These are phyloP conservation scores for Mactra quadrangularis DNA, from an alignment of 1,140 invertebrate genomes.

Conservation along the genomic window DNA sequence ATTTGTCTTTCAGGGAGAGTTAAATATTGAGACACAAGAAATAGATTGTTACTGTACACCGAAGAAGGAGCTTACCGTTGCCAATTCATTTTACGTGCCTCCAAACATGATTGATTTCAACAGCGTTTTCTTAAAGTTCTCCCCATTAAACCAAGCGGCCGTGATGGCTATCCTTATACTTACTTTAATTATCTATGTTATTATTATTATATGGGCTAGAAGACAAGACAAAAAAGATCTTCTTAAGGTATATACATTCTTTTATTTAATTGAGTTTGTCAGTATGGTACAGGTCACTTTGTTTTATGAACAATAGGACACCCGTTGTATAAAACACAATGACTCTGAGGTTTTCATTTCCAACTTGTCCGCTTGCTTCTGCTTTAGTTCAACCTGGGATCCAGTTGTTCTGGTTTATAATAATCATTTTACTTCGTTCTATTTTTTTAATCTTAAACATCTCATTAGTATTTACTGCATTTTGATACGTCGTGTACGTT, in stretches of 20 bases:
- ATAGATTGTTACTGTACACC: slow-evolving; percentile 6
- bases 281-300: background rate
- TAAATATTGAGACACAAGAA: background rate
- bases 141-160: slow-evolving; percentile 68
- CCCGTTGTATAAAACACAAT: background rate
- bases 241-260: slow-evolving; percentile 60
- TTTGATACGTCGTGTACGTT: too few species aligned
- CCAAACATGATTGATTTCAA: slow-evolving; percentile 85
- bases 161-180: slow-evolving; percentile 82
- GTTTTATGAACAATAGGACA: background rate
- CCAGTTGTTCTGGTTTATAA: background rate
- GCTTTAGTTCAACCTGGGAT: background rate
- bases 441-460: too few species aligned
- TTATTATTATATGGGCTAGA: slow-evolving; percentile 83
- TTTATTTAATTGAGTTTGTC: background rate
- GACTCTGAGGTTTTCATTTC: background rate
- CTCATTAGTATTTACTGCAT: too few species aligned
- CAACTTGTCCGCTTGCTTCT: background rate
- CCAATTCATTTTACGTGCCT: slow-evolving; percentile 82
- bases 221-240: slow-evolving; percentile 82
- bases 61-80: slow-evolving; percentile 57
- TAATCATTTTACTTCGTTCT: background rate
- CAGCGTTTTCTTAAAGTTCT: slow-evolving; percentile 83
- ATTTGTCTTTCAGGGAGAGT: slow-evolving; percentile 34
- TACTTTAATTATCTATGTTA: slow-evolving; percentile 82